Conservation (phyloP, 2,888 invertebrate genomes). For the Smittia sp. region DNA sequence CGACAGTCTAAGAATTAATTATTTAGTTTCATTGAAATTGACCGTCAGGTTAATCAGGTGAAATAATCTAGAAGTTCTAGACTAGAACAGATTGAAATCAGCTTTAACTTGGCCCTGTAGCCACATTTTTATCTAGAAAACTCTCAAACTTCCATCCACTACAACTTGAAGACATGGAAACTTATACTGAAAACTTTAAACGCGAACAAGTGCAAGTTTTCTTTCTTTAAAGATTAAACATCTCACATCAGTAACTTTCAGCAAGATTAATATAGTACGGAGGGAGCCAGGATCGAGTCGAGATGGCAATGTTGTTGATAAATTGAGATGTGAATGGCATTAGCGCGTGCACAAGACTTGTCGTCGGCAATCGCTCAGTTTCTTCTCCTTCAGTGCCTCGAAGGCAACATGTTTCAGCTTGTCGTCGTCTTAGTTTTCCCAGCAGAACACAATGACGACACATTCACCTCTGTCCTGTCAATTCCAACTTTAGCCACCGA, state of each 20-base stretch:
- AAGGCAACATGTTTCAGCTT: not conserved
- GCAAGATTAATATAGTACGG: not conserved
- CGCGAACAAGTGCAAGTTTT: no score
- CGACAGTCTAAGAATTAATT: no score
- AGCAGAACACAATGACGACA: not conserved
- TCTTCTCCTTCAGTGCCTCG: not conserved
- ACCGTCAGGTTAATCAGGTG: no score
- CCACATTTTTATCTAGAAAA: no score
- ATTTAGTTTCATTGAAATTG: no score
- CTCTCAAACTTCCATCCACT: no score
- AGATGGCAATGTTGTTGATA: not conserved
- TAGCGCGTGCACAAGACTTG: not conserved
- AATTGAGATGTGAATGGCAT: slow-evolving; percentile 15
- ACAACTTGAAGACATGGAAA: no score
- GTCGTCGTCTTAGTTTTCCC: not conserved
- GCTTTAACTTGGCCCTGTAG: no score
- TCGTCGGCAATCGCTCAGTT: not conserved
- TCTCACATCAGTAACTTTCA: slow-evolving; percentile 6
- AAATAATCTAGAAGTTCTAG: no score
- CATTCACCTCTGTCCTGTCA: not conserved
- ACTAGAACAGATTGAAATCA: no score
- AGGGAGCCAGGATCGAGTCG: not conserved
- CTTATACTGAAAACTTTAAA: no score
- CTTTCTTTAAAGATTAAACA: not conserved
- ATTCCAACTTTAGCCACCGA: not conserved